These are phyloP conservation scores for Acropora yongei DNA, from an alignment of 64 coral and sea anemone species.

Conservation along the genomic window DNA sequence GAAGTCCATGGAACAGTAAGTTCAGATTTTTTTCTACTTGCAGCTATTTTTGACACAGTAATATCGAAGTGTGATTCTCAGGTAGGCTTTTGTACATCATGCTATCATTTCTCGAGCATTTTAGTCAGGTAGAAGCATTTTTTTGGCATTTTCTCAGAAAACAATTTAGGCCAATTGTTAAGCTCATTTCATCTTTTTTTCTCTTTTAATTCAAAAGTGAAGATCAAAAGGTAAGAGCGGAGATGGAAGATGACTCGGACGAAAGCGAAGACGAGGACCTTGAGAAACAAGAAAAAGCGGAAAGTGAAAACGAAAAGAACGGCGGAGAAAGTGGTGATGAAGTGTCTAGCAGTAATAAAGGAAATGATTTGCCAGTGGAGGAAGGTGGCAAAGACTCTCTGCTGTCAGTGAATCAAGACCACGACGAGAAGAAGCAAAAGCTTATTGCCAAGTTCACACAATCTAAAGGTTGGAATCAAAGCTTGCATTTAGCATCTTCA, in stretches of 20 bases:
- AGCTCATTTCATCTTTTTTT: background rate
- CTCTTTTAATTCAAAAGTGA: background rate
- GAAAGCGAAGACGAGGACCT: background rate
- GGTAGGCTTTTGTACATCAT: too few relatives aligned
- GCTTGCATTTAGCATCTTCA: too few relatives aligned
- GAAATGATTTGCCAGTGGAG: background rate
- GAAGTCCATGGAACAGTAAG: conserved; percentile 13
- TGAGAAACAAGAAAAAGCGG: background rate
- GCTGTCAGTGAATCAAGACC: background rate
- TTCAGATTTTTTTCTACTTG: background rate
- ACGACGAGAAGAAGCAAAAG: background rate
- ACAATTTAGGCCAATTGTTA: background rate
- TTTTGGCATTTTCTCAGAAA: too few relatives aligned
- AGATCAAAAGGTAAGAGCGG: too few relatives aligned
- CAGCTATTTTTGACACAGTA: too few relatives aligned
- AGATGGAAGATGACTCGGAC: background rate
- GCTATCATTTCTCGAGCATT: too few relatives aligned
- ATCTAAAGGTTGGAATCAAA: conserved; percentile 2
- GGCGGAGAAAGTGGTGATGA: background rate
- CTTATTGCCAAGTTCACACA: conserved; percentile 11
- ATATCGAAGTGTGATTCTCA: too few relatives aligned
- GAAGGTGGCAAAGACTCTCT: background rate
- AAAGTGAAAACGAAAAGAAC: background rate
- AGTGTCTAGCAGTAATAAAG: background rate
- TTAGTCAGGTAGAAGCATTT: too few relatives aligned